Percentiles rank a stretch among this genome's conserved stretches.
Evolutionary conservation across 1,140 invertebrate species (phyloP).

Genomic region (Pollicipes pollicipes): DNA sequence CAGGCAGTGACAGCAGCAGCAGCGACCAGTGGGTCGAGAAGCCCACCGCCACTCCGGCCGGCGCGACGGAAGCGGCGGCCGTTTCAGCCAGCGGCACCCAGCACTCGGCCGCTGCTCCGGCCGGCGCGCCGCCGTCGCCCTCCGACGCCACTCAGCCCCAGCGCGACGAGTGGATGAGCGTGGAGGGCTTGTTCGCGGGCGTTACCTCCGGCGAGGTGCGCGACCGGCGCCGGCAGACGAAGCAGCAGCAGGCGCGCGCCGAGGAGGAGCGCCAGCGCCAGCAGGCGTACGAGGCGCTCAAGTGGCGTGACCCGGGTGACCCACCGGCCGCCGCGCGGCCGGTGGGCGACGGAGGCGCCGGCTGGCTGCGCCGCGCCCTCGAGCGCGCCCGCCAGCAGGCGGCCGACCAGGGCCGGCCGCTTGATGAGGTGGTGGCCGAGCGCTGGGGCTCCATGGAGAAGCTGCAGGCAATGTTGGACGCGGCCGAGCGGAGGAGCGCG

Average conservation of each 20-base stretch:
- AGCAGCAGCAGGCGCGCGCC: neutral
- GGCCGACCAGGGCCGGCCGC: slow-evolving; percentile 30
- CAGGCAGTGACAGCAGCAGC: neutral
- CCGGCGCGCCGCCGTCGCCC: no score
- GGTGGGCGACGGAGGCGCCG: neutral
- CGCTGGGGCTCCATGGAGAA: slow-evolving; percentile 37
- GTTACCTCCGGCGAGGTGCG: neutral
- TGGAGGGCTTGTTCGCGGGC: neutral
- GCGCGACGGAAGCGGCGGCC: no score
- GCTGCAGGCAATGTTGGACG: slow-evolving; percentile 12
- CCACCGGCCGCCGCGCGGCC: neutral
- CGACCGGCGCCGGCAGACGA: neutral
- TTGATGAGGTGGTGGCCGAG: slow-evolving; percentile 42
- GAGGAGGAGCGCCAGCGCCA: neutral
- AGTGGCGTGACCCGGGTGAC: neutral
- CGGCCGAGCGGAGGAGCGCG: slow-evolving; percentile 11
- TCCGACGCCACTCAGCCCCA: neutral
- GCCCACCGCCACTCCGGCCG: neutral
- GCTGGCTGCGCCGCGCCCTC: slow-evolving; percentile 39
- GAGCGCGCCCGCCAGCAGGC: slow-evolving; percentile 39
- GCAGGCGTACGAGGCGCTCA: neutral
- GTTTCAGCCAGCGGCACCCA: no score
- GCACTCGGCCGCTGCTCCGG: no score
- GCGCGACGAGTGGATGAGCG: neutral
- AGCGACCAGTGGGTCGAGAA: neutral